Evolutionary conservation across 2,888 invertebrate genomes (phyloP).

Genomic region (Ormyrus labotus): DNA sequence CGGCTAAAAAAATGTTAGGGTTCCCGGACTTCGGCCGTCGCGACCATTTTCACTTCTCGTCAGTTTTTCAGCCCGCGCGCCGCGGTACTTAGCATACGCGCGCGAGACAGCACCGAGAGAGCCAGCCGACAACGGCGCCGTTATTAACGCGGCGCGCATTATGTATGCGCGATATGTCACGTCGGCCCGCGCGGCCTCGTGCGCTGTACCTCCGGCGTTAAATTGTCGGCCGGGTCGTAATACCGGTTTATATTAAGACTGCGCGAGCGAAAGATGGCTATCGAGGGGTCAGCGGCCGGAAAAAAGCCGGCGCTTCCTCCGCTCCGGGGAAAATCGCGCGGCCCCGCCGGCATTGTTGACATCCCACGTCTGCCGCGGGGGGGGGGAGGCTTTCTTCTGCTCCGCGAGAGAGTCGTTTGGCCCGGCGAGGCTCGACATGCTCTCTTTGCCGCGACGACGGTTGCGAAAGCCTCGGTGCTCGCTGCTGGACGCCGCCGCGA

Average conservation of each 20-base stretch:
- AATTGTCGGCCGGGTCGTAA: slow-evolving; percentile 38
- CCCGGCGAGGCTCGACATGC: slow-evolving; percentile 21
- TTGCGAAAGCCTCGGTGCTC: neutral
- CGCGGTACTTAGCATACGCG: too few relatives aligned
- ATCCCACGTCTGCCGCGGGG: too few relatives aligned
- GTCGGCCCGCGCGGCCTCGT: neutral
- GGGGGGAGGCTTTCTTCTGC: too few relatives aligned
- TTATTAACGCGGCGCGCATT: slow-evolving; percentile 45
- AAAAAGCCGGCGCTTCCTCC: slow-evolving; percentile 26
- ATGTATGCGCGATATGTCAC: slow-evolving; percentile 46
- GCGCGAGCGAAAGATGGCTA: slow-evolving; percentile 8
- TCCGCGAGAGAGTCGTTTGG: too few relatives aligned
- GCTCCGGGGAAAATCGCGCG: slow-evolving; percentile 29
- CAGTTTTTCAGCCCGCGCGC: too few relatives aligned
- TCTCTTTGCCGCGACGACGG: slow-evolving; percentile 11
- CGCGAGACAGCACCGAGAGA: too few relatives aligned
- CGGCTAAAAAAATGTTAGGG: too few relatives aligned
- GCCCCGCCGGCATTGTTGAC: neutral
- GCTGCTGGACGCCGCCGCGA: too few relatives aligned
- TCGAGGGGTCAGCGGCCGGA: slow-evolving; percentile 28
- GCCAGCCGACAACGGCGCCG: slow-evolving; percentile 10
- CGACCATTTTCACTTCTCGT: too few relatives aligned
- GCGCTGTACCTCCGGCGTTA: neutral
- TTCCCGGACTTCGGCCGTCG: too few relatives aligned
- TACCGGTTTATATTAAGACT: slow-evolving; percentile 41